Evolutionary conservation across 2,888 invertebrate genomes (phyloP), one percentile per base, ranked within the genome.

Genomic region (Hemaris fuciformis): DNA sequence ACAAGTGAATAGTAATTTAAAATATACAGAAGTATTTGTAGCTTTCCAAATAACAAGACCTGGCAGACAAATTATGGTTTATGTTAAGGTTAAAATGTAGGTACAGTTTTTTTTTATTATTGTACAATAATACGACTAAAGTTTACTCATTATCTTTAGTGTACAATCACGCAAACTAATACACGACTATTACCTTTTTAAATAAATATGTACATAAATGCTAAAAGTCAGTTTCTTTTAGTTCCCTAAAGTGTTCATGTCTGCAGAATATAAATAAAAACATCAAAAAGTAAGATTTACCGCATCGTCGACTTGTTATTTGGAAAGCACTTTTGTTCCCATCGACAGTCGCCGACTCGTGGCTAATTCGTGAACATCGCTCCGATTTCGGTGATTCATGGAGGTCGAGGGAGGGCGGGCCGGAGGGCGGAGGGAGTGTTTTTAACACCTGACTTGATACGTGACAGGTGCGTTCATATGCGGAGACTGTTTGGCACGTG

Each of bases 301-400:
- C 61, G 67, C 59, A 59, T 42, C 57, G 43, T 61, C 60, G 59
- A 43, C 56, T 41, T 62, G 15, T 60, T 46, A 6, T 60, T 48
- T 38, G 48, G 2, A 46, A 18, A 48, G 23, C 38, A 45, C 45
- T 23, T 8, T 31, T 61, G 31, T 68, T 67, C 64, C 66, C 73
- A 68, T 73, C 71, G 71, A 67, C 61, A 68, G 27, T 41, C 76
- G 71, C 62, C 67, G 69, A 64, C 45, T 69, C 72, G 76, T 69
- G 64, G 59, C 63, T 77, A 75, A 77, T 77, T 69, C 63, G 67
- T 69, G 65, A 68, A 70, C 60, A 67, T 60, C 62, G 57, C 46
- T 53, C 53, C 53, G 57, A n/a, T 38, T 38, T 38, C 38, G 10
- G 13, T n/a, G 53, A 15, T 56, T 8, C 53, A 23, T n/a, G 41